Base-by-base conservation (phyloP, 2,113 vertebrate genomes). In the Oreochromis spilurus region DNA sequence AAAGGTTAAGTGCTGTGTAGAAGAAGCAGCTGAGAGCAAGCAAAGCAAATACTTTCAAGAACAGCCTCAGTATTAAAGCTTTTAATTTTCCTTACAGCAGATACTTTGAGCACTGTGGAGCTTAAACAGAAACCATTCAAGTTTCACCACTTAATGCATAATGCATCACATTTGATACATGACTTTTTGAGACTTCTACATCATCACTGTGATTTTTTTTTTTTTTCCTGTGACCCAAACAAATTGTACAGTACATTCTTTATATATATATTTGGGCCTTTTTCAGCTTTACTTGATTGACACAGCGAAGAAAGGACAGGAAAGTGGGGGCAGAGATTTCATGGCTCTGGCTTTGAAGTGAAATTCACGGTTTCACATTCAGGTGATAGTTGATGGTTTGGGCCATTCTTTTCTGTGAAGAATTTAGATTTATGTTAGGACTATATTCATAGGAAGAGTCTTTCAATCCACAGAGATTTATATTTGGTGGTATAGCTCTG, bases 401-500 rank as follows among this genome's bases (percentile, higher is more conserved):
- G 40, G 67, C 67, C 21, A 11, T 29, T 16, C 14, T 29, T 50
- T 75, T n/a, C 10, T 65, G 17, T 65, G 7, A 17, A 60, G 0
- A 0, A 43, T 70, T 43, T 24, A 70, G n/a, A 75, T 14, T 48
- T 75, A 0, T 10, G 21, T 75, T 75, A 45, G 9, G 70, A 29
- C 40, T 48, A 48, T 72, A 26, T 45, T 45, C 13, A 45, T 45
- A 0, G 45, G 21, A 26, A 45, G 13, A 45, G 3, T 40, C 38
- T 72, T 72, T 72, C 40, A 5, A 17, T 45, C 40, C 24, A 48
- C 40, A 48, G 24, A 29, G 21, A 48, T 48, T 48, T 19, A 29
- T 29, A 75, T 29, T 48, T 75, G 5, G 40, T 17, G 0, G 40
- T 48, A 75, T 75, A 0, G 14, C 16, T 50, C 24, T n/a, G n/a